A percentile compares a stretch with the other conserved stretches of the same genome.
phyloP scores from a whole-genome alignment of 2,113 vertebrate species.

The Prionailurus viverrinus region DNA sequence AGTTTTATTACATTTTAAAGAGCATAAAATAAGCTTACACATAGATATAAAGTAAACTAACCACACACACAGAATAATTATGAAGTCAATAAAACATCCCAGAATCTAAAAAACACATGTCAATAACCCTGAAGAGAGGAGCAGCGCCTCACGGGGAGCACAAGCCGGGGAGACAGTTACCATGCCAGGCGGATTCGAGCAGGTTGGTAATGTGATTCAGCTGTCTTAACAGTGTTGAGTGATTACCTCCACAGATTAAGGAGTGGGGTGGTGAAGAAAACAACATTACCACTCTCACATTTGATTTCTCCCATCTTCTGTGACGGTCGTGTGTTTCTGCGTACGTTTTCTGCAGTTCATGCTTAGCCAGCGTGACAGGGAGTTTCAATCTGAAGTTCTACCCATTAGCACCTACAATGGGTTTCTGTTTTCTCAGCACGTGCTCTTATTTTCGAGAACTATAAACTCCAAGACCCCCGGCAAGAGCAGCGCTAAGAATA shows the following conservation, averaged over 20 bases:
- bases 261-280: not conserved
- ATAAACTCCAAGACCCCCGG: not conserved
- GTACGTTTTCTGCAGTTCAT: accelerated
- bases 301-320: not conserved
- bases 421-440: not conserved
- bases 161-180: not conserved
- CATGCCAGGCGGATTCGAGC: not conserved
- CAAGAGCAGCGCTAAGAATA: not conserved
- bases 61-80: constrained; percentile 71
- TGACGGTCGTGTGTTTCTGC: accelerated
- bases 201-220: constrained; percentile 2
- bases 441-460: not conserved
- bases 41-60: constrained; percentile 68
- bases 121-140: not conserved
- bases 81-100: constrained; percentile 49
- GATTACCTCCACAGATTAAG: constrained; percentile 21
- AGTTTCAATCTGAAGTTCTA: not conserved
- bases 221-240: constrained; percentile 18
- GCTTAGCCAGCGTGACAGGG: not conserved
- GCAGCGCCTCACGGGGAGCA: accelerated
- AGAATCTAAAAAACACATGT: not conserved
- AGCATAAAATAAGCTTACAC: constrained; percentile 56
- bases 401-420: accelerated
- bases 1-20: constrained; percentile 63
- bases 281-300: not conserved